Evolutionary conservation across 2,797 vertebrate genomes (phyloP).

Genomic region (Lerista edwardsae): DNA sequence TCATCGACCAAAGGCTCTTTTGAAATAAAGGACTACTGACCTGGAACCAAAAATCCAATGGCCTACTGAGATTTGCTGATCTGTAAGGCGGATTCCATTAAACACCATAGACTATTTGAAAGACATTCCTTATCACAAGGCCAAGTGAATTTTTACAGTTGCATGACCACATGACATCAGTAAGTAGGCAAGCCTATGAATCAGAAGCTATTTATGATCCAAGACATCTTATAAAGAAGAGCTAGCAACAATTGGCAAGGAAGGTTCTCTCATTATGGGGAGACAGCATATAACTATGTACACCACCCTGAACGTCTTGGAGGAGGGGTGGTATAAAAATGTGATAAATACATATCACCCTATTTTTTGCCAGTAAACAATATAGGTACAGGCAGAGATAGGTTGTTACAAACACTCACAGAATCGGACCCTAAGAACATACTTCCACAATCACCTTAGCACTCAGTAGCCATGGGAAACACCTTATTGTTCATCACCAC

Average conservation of each 20-base stretch:
- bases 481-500: not conserved
- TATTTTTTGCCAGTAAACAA: not conserved
- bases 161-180: not conserved
- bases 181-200: not conserved
- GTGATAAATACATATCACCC: too few species aligned
- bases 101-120: slow-evolving; percentile 1
- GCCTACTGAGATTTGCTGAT: not conserved
- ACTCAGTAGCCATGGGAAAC: not conserved
- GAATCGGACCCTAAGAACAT: not conserved
- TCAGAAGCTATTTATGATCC: not conserved
- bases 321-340: too few species aligned
- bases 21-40: not conserved
- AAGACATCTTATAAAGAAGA: not conserved
- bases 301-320: too few species aligned
- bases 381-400: not conserved
- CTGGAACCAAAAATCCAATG: slow-evolving; percentile 11
- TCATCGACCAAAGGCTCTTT: not conserved
- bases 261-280: not conserved
- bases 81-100: not conserved
- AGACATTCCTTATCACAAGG: not conserved
- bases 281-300: too few species aligned
- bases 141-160: not conserved
- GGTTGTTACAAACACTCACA: not conserved
- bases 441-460: not conserved
- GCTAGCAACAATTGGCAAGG: not conserved